Base-by-base conservation (phyloP, 2,113 vertebrate genomes). In the Oenanthe melanoleuca region DNA sequence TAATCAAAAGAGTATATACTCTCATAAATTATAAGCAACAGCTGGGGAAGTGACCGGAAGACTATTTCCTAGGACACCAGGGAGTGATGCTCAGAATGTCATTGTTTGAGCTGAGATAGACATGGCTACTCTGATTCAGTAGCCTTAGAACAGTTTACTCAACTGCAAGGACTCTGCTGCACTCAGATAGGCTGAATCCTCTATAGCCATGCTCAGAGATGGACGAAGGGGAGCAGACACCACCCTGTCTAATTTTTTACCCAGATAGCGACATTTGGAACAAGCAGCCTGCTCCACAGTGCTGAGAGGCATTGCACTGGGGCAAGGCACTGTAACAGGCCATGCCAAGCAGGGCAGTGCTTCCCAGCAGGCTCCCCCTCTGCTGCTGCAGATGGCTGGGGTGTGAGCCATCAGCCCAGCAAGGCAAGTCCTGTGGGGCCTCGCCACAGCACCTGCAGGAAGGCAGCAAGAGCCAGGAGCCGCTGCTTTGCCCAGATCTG, bases 401-500 rank as follows among this genome's bases (percentile, higher is more conserved):
- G n/a, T 25, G 26, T 47, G 80, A 88, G 29, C 83, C 53, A 33
- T 24, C 57, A 45, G 21, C 47, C 31, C 55, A 38, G 31, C 2
- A 1, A 49, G 56, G 23, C 2, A 3, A 82, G 53, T 75, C 44
- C 75, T 42, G 1, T 6, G 8, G 44, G 42, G 11, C 9, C 50
- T 77, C 73, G n/a, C 72, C 77, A 84, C 72, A 66, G 42, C 77
- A 66, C 55, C 67, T 69, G 50, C 72, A 86, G 60, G 37, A 88
- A 47, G 26, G 31, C 53, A 78, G 47, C 4, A 3, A 50, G 25
- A 33, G 20, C 73, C 80, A 69, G 72, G 47, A 70, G 11, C 78
- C 0, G 0, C 69, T 33, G 29, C 59, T 67, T 60, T 1, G 1
- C 53, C 40, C 15, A 4, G 45, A 57, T 18, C 37, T 73, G 11